Evolutionary conservation across 2,888 invertebrate genomes (phyloP), one percentile per base, ranked within the genome.

Genomic region (Drosophila mulleri): DNA sequence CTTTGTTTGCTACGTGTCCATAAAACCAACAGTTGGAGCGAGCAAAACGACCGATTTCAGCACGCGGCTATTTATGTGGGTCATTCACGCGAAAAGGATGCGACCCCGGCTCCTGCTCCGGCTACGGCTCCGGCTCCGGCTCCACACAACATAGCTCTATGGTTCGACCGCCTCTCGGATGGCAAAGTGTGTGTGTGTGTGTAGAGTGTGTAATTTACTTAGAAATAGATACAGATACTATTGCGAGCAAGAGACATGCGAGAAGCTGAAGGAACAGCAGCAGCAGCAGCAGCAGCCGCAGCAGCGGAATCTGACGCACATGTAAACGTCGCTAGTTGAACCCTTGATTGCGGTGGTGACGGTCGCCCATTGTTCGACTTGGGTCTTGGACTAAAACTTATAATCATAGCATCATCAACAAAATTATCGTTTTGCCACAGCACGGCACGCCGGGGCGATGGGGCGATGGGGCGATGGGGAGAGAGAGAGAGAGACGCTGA

Each of bases 391-490:
- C 84, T 84, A 78, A 86, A 83, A 86, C 87, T 86, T 86, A 86
- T 82, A 82, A 82, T 83, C 82, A 87, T 82, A 82, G 87, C 87
- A 82, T 82, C 87, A 82, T 87, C 84, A 87, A 82, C 82, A 82
- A 82, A 82, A 82, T 82, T 87, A 82, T 82, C 87, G 87, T 85
- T 85, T 80, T 83, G 83, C 78, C 72, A 82, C 75, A 70, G 79
- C 61, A 58, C 29, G 29, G 26, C 26, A 26, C 70, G 50, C 26
- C 42, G 32, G 53, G 37, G 53, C 20, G 48, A 12, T 23, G 52
- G 6, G 20, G 11, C 0, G 8, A 6, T n/a, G n/a, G n/a, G n/a
- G 42, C 9, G 23, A 6, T 26, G 12, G 26, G 8, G 16, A 14
- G 9, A 45, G 11, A 14, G 18, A 42, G 18, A n/a, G 9, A 3